Conservation (phyloP, 2,113 vertebrate species). For the Choloepus hoffmanni region DNA sequence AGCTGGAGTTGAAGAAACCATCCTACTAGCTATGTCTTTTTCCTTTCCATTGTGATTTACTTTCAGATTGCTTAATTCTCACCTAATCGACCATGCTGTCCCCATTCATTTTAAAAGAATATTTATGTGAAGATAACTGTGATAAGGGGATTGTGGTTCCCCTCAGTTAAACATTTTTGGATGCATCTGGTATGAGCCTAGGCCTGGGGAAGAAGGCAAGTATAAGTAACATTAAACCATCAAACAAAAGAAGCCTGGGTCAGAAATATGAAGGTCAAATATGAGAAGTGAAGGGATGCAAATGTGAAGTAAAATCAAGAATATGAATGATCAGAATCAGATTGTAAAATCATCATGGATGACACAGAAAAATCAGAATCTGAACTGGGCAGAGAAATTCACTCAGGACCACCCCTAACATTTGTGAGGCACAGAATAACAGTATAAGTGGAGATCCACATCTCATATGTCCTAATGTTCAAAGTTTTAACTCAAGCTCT, state of each 20-base stretch:
- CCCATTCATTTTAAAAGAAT: neutral
- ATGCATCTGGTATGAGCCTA: neutral
- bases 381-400: neutral
- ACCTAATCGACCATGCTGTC: neutral
- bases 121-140: neutral
- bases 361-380: neutral
- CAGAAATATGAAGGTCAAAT: neutral
- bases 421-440: neutral
- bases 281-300: neutral
- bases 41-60: rapidly evolving
- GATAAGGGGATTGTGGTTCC: rapidly evolving
- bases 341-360: neutral
- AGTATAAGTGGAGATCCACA: neutral
- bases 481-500: neutral
- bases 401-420: neutral
- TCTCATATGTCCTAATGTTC: neutral
- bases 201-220: neutral
- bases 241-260: neutral
- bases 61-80: neutral
- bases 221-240: neutral
- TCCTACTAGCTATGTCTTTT: neutral
- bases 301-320: neutral
- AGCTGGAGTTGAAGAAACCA: neutral
- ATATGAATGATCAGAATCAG: neutral
- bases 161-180: neutral